These are phyloP conservation scores for Lates calcarifer DNA, from an alignment of 2,113 vertebrate species.

Conservation along the genomic window DNA sequence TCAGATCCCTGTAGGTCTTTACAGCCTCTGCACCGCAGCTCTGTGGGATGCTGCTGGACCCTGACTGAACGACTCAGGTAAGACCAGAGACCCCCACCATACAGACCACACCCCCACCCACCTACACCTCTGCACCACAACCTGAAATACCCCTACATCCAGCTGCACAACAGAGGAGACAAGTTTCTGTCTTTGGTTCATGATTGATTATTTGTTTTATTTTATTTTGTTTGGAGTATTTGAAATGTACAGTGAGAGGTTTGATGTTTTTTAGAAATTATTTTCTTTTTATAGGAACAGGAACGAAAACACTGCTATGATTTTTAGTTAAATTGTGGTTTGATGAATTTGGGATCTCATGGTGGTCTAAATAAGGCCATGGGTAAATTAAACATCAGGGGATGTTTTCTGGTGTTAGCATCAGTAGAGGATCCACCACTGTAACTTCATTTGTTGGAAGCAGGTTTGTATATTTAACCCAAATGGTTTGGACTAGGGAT, in stretches of 20 bases:
- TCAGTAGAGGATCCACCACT: neutral
- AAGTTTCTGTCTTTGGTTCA: neutral
- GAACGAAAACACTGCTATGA: neutral
- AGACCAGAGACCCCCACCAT: constrained; percentile 21
- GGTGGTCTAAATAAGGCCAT: neutral
- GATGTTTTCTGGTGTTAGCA: neutral
- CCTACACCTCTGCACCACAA: neutral
- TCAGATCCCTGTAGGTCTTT: constrained; percentile 44
- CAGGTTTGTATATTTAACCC: neutral
- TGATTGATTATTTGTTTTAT: neutral
- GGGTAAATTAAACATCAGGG: too few relatives aligned
- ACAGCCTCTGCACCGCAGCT: constrained; percentile 33
- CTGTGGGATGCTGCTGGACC: constrained; percentile 72
- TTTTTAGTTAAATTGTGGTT: neutral
- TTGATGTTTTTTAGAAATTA: neutral
- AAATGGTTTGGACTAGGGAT: too few relatives aligned
- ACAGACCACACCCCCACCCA: constrained; percentile 21
- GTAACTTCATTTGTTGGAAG: neutral
- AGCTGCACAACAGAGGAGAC: too few relatives aligned
- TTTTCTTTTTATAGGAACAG: neutral
- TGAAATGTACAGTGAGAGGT: neutral
- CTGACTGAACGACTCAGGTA: constrained; percentile 79
- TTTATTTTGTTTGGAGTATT: neutral
- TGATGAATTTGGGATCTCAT: neutral
- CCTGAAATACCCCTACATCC: neutral